Conservation (phyloP, 1,140 invertebrate genomes). For the Oreohelix idahoensis region DNA sequence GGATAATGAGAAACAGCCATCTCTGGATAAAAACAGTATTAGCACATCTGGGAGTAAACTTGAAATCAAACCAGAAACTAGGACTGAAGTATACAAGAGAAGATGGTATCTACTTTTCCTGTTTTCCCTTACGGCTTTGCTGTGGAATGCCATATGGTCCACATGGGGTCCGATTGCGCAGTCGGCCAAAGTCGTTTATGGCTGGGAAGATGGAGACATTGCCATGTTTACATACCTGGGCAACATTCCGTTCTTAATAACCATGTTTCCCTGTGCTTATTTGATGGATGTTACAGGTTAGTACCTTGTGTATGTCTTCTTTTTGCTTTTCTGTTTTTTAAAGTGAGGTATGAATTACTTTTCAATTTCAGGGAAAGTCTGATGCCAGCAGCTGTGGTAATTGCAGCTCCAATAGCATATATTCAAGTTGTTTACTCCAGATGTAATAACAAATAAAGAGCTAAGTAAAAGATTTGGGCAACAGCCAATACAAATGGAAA, state of each 20-base stretch:
- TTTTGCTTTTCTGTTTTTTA: no score
- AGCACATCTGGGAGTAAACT: not conserved
- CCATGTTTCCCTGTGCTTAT: constrained; percentile 73
- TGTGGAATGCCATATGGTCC: constrained; percentile 72
- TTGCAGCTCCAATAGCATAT: no score
- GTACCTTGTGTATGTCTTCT: not conserved
- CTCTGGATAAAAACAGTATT: not conserved
- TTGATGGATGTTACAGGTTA: constrained; percentile 65
- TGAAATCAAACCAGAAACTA: not conserved
- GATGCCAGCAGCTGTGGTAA: no score
- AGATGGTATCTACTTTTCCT: constrained; percentile 56
- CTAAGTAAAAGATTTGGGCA: no score
- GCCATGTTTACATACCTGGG: constrained; percentile 75
- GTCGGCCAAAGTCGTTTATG: constrained; percentile 72
- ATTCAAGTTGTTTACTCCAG: no score
- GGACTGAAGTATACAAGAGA: constrained; percentile 43
- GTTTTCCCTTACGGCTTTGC: constrained; percentile 48
- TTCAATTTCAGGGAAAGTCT: no score
- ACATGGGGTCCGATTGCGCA: constrained; percentile 75
- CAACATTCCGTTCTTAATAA: constrained; percentile 73
- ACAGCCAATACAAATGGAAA: no score
- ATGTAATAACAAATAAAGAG: no score
- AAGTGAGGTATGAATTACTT: no score
- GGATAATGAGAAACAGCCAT: not conserved
- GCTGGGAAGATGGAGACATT: constrained; percentile 72